Conservation (phyloP, 1,140 invertebrate species). For the Sinonovacula constricta region DNA sequence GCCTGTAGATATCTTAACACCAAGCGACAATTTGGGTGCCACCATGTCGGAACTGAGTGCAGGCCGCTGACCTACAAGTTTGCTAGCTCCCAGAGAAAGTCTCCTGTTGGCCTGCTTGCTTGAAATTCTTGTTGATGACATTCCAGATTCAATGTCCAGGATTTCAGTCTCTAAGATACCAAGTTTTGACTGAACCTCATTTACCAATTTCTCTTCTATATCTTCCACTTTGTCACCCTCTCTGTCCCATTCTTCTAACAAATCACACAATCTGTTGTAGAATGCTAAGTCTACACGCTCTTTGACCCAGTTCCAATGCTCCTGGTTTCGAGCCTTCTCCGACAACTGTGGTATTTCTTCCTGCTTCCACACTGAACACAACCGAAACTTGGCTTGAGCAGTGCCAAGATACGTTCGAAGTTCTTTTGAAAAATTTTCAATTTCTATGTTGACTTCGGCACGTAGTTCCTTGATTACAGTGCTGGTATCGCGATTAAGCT, state of each 20-base stretch:
- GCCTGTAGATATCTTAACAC: not conserved
- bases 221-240: constrained; percentile 7
- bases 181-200: constrained; percentile 16
- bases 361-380: constrained; percentile 12
- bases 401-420: constrained; percentile 12
- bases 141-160: constrained; percentile 7
- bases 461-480: constrained; percentile 43
- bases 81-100: not conserved
- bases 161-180: constrained; percentile 35
- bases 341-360: constrained; percentile 6
- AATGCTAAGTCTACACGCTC: constrained; percentile 18
- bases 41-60: not conserved
- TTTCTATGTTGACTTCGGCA: constrained; percentile 26
- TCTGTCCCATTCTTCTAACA: constrained; percentile 41
- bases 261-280: constrained; percentile 19
- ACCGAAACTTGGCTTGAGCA: constrained; percentile 3
- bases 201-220: constrained; percentile 25
- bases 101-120: not conserved
- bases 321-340: not conserved
- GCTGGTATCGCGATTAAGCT: constrained; percentile 44
- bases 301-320: constrained; percentile 38
- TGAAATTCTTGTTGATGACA: constrained; percentile 3
- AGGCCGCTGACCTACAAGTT: too few species aligned
- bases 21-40: not conserved
- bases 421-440: not conserved